Evolutionary conservation across 2,797 vertebrate genomes (phyloP).

Genomic region (Malurus leucopterus): DNA sequence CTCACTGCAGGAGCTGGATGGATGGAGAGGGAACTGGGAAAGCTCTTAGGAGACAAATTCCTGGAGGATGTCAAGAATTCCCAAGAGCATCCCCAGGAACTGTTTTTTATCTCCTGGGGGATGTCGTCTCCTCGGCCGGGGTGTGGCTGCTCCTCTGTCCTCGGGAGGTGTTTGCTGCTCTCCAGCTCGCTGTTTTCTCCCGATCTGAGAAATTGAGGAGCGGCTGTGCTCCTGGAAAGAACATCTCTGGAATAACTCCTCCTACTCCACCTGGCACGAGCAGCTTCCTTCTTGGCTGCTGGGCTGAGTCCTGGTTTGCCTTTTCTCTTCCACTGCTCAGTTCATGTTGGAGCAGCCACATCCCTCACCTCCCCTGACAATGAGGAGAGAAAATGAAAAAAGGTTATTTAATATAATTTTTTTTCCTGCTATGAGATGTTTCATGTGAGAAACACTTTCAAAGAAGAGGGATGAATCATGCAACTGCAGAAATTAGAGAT

Average conservation of each 20-base stretch:
- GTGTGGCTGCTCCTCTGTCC: not conserved
- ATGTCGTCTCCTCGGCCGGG: not conserved
- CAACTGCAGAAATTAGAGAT: constrained; percentile 48
- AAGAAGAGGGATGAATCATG: constrained; percentile 46
- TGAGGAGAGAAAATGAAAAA: constrained; percentile 47
- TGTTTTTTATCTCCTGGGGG: not conserved
- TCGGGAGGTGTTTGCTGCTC: not conserved
- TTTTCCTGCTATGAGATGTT: not conserved
- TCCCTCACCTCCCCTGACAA: constrained; percentile 39
- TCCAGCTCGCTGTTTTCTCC: not conserved
- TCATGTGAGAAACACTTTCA: constrained; percentile 33
- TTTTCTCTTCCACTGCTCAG: constrained; percentile 10
- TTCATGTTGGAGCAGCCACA: constrained; percentile 5
- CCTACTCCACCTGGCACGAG: not conserved
- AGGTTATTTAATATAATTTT: constrained; percentile 35
- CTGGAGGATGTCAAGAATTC: not conserved
- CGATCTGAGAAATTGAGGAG: not conserved
- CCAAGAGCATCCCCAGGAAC: not conserved
- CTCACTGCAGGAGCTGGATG: not conserved
- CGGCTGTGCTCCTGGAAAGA: not conserved
- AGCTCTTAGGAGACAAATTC: not conserved
- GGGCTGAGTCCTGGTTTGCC: not conserved
- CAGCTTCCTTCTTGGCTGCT: not conserved
- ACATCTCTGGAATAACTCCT: not conserved
- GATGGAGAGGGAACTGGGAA: not conserved